phyloP scores from a whole-genome alignment of 2,888 invertebrate species.

The Erynnis tages region DNA sequence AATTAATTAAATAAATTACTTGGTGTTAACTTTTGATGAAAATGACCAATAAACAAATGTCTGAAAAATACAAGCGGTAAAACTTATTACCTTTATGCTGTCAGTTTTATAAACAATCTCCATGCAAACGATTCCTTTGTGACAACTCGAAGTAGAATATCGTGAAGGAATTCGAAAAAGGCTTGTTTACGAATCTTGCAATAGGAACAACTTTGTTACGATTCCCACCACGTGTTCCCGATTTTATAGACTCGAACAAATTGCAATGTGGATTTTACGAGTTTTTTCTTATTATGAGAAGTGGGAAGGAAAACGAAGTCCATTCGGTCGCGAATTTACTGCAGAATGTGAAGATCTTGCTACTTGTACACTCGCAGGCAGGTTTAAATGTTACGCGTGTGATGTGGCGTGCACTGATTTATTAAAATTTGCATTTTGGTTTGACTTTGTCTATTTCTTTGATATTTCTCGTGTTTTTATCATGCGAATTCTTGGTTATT shows the following conservation, averaged over 20 bases:
- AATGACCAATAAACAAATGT: too few relatives aligned
- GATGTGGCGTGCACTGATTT: too few relatives aligned
- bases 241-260: conserved; percentile 24
- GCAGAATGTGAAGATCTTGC: neutral
- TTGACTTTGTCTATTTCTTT: too few relatives aligned
- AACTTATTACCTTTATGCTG: neutral
- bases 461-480: too few relatives aligned
- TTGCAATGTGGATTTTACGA: conserved; percentile 25
- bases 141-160: conserved; percentile 12
- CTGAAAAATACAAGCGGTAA: neutral
- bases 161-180: conserved; percentile 12
- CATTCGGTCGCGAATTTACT: conserved; percentile 14
- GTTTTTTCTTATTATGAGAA: conserved; percentile 27
- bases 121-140: conserved; percentile 2
- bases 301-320: conserved; percentile 11
- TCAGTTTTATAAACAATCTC: neutral
- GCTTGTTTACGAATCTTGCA: conserved; percentile 19
- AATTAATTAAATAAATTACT: too few relatives aligned
- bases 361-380: too few relatives aligned
- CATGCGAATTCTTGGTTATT: too few relatives aligned
- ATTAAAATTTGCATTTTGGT: too few relatives aligned
- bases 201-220: conserved; percentile 22
- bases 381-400: neutral
- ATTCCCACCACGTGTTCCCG: conserved; percentile 23
- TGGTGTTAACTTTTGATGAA: too few relatives aligned